Percentiles rank a stretch among this genome's conserved stretches.
Conservation (phyloP, 37 sponge, comb jelly and placozoan species). For the Beroe ovata region DNA sequence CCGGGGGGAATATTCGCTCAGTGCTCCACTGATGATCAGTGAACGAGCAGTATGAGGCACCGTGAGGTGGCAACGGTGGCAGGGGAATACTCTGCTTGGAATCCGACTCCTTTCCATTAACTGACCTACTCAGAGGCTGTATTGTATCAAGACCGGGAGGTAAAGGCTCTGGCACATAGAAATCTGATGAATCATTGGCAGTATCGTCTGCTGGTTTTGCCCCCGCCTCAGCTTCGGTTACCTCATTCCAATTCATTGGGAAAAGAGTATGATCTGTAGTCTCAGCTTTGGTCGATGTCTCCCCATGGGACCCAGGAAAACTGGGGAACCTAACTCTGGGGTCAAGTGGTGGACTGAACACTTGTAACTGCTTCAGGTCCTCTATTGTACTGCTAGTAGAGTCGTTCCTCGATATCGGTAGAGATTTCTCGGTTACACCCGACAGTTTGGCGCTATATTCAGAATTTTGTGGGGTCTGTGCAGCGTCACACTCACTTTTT, state of each 20-base stretch:
- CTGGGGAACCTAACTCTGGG: not conserved
- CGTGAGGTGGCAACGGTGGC: not conserved
- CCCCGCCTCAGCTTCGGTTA: not conserved
- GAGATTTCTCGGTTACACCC: not conserved
- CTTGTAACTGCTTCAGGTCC: not conserved
- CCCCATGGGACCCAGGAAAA: not conserved
- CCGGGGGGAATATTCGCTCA: too few species aligned
- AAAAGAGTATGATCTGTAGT: too few species aligned
- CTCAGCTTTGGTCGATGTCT: not conserved
- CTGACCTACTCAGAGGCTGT: not conserved
- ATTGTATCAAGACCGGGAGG: not conserved
- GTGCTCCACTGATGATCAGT: too few species aligned
- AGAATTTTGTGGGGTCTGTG: not conserved
- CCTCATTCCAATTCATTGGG: not conserved
- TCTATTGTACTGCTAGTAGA: not conserved
- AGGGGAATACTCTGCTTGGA: not conserved
- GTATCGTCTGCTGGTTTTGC: too few species aligned
- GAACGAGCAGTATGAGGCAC: too few species aligned
- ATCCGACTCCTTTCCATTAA: not conserved
- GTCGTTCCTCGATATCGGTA: not conserved
- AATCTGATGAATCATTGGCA: not conserved
- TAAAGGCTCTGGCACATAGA: not conserved
- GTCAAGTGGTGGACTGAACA: not conserved
- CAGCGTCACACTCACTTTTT: not conserved
- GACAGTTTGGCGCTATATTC: not conserved